A percentile compares a stretch with the other conserved stretches of the same genome.
These are phyloP conservation scores for Petrocephalus zakoni DNA, from an alignment of 2,113 vertebrate species.

Conservation along the genomic window DNA sequence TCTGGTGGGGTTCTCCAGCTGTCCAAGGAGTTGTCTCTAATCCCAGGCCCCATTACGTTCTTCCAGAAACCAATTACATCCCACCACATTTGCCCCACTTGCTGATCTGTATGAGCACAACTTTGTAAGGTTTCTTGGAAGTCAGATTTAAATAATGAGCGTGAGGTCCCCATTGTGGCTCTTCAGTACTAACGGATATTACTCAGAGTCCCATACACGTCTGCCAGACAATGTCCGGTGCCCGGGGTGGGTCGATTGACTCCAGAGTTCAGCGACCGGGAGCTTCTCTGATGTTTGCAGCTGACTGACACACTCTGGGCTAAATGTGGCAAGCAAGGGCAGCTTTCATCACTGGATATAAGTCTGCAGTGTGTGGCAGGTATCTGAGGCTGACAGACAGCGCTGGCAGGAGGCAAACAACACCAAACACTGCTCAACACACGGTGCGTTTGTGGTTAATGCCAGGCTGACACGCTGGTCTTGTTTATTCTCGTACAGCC, in stretches of 20 bases:
- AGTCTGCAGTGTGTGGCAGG: background rate
- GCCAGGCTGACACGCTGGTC: background rate
- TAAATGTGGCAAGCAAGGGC: background rate
- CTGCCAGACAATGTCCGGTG: background rate
- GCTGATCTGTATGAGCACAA: background rate
- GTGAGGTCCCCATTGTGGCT: background rate
- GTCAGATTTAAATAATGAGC: constrained; percentile 4
- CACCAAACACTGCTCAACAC: background rate
- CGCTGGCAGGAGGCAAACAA: background rate
- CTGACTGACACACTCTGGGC: background rate
- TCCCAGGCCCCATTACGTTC: background rate
- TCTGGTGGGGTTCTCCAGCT: too few relatives aligned
- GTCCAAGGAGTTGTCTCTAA: background rate
- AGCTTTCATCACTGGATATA: background rate
- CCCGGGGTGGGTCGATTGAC: background rate
- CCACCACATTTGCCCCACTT: background rate
- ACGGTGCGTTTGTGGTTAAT: background rate
- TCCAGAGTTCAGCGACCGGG: background rate
- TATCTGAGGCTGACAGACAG: background rate
- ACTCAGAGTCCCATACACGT: background rate
- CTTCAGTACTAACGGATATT: background rate
- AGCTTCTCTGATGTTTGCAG: background rate
- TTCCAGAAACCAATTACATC: background rate
- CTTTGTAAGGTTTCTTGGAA: constrained; percentile 5
- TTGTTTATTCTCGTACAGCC: constrained; percentile 31